These are phyloP conservation scores for Capromys pilorides DNA, from an alignment of 2,797 vertebrate species.

Conservation along the genomic window DNA sequence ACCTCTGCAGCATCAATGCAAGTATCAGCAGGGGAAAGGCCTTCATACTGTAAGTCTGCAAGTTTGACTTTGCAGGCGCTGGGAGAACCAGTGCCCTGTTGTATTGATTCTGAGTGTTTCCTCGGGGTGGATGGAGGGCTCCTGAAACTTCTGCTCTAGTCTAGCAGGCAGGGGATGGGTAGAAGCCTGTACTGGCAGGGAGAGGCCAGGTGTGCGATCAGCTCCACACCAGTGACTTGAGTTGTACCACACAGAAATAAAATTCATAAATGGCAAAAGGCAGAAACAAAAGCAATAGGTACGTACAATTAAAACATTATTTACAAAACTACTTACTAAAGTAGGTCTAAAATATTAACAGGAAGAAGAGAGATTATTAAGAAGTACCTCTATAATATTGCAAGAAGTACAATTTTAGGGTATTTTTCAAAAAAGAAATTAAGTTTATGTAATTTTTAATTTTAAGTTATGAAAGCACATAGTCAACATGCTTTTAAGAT, in stretches of 20 bases:
- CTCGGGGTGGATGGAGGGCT: background rate
- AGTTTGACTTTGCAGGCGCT: background rate
- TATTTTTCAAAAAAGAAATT: background rate
- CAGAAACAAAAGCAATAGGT: background rate
- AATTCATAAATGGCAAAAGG: background rate
- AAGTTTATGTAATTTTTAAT: background rate
- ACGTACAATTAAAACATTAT: background rate
- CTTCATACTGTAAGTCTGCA: background rate
- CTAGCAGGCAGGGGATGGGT: background rate
- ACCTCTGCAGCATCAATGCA: background rate
- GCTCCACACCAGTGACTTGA: background rate
- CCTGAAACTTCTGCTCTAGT: background rate
- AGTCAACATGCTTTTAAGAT: background rate
- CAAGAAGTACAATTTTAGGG: constrained; percentile 12
- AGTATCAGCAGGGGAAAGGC: background rate
- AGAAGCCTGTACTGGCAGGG: background rate
- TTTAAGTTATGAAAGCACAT: background rate
- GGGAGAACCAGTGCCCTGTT: background rate
- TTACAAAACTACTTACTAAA: background rate
- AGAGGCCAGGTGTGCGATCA: background rate
- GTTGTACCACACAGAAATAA: background rate
- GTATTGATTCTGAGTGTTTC: background rate
- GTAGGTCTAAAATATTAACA: background rate
- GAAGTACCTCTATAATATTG: background rate
- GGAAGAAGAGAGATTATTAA: background rate